Percentiles rank a stretch among this genome's conserved stretches.
Evolutionary conservation across 1,140 invertebrate genomes (phyloP).

Genomic region (Phymorhynchus buccinoides): DNA sequence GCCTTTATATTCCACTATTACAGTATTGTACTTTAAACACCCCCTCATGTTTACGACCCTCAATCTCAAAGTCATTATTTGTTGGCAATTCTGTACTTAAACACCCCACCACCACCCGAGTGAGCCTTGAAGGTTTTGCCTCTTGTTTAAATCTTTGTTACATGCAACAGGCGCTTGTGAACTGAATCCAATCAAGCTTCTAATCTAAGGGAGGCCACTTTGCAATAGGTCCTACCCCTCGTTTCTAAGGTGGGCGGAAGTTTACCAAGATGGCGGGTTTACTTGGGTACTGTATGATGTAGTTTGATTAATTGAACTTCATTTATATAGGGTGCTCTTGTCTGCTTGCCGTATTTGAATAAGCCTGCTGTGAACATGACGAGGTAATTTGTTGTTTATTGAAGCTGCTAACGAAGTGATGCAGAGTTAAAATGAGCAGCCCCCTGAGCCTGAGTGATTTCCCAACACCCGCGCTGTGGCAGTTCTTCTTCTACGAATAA

Average conservation of each 20-base stretch:
- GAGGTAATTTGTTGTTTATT: no score
- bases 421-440: no score
- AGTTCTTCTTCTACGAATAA: no score
- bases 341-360: not conserved
- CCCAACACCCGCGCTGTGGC: no score
- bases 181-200: not conserved
- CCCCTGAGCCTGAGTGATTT: no score
- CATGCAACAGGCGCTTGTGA: not conserved
- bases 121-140: not conserved
- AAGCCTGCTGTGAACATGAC: not conserved
- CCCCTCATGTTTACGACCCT: not conserved
- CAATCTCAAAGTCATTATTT: not conserved
- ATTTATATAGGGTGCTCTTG: not conserved
- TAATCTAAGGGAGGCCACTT: conserved; percentile 1
- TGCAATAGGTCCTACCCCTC: not conserved
- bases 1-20: no score
- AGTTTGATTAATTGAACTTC: not conserved
- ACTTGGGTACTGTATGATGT: not conserved
- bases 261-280: conserved; percentile 28
- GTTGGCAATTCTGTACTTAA: not conserved
- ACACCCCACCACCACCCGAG: not conserved
- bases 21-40: not conserved
- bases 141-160: not conserved
- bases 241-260: conserved; percentile 30
- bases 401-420: no score